Evolutionary conservation across 2,888 invertebrate species (phyloP).

Genomic region (Furcula furcula): DNA sequence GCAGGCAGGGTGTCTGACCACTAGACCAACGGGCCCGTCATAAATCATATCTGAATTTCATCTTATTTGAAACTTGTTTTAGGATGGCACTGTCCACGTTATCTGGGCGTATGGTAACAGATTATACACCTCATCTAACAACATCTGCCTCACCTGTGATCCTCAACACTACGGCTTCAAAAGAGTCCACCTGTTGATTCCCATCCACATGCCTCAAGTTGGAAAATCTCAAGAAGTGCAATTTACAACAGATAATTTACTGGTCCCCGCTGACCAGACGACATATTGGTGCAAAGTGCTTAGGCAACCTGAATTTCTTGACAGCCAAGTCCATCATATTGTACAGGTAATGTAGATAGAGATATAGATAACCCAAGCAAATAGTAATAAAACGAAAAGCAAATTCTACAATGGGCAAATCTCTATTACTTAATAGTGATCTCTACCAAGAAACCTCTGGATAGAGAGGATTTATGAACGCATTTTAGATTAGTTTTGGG

Average conservation of each 20-base stretch:
- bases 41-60: no score
- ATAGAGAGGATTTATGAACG: no score
- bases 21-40: no score
- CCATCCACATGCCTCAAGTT: constrained; percentile 55
- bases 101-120: constrained; percentile 90
- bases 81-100: constrained; percentile 94
- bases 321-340: constrained; percentile 87
- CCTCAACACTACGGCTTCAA: constrained; percentile 86
- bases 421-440: no score
- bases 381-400: no score
- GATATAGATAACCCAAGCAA: no score
- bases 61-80: constrained; percentile 11
- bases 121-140: constrained; percentile 84
- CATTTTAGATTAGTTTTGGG: no score
- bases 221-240: constrained; percentile 78
- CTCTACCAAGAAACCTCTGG: no score
- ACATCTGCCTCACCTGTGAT: constrained; percentile 81
- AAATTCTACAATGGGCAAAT: no score
- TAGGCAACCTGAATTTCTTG: constrained; percentile 86
- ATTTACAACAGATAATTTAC: constrained; percentile 83
- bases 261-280: constrained; percentile 92
- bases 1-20: no score
- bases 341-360: constrained; percentile 84
- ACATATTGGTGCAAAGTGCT: constrained; percentile 98
- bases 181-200: constrained; percentile 84